Percentiles rank a stretch among this genome's conserved stretches.
phyloP scores from a whole-genome alignment of 1,140 invertebrate genomes.

The Potamilus streckersoni region DNA sequence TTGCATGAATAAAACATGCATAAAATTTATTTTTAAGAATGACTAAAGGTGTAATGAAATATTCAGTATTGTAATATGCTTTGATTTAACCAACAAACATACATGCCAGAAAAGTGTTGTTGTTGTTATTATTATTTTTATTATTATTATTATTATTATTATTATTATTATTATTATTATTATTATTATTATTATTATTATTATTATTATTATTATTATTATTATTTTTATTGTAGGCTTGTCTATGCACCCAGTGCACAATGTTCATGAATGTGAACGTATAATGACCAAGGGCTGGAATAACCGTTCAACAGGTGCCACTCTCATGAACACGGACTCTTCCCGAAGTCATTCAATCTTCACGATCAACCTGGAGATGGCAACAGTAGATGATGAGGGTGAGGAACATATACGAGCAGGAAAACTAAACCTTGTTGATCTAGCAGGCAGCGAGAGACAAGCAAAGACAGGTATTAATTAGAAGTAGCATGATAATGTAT shows the following conservation, averaged over 20 bases:
- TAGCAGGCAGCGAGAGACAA: constrained; percentile 76
- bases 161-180: background rate
- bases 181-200: background rate
- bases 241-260: constrained; percentile 81
- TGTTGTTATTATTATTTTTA: no score
- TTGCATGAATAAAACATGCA: no score
- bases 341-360: constrained; percentile 90
- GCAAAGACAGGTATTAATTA: constrained; percentile 61
- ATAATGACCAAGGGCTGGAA: constrained; percentile 82
- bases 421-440: constrained; percentile 80
- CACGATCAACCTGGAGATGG: constrained; percentile 87
- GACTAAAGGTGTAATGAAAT: no score
- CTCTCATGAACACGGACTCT: constrained; percentile 88
- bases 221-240: constrained; percentile 69
- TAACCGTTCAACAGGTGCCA: constrained; percentile 81
- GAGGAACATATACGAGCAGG: constrained; percentile 74
- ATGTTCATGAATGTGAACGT: constrained; percentile 79
- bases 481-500: no score
- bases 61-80: no score
- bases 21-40: no score
- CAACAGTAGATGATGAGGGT: constrained; percentile 68
- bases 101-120: no score
- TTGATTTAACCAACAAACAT: no score
- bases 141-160: background rate
- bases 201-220: background rate